These are phyloP conservation scores for Drosophila repleta DNA, from an alignment of 1,140 invertebrate species.

Conservation along the genomic window DNA sequence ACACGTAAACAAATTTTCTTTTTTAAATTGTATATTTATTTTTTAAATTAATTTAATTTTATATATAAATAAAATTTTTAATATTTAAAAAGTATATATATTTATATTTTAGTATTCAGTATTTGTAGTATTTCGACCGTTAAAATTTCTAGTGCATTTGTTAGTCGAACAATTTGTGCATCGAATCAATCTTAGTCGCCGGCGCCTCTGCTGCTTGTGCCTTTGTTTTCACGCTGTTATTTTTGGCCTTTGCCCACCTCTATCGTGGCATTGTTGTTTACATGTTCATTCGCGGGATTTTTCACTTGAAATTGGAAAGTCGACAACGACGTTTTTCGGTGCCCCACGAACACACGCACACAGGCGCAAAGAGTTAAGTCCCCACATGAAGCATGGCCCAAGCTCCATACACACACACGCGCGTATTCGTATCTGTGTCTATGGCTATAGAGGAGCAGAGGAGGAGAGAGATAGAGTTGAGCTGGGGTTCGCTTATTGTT, in stretches of 20 bases:
- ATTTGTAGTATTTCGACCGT: too few relatives aligned
- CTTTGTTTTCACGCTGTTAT: constrained; percentile 15
- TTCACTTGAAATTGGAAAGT: constrained; percentile 81
- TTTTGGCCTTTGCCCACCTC: constrained; percentile 57
- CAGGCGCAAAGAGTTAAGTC: constrained; percentile 65
- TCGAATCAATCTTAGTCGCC: constrained; percentile 32
- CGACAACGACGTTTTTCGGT: constrained; percentile 49
- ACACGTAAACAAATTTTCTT: too few relatives aligned
- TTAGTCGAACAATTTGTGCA: neutral
- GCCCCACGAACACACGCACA: neutral
- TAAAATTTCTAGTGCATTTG: constrained; percentile 6
- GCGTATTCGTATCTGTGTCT: constrained; percentile 6
- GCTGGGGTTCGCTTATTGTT: constrained; percentile 52
- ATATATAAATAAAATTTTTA: too few relatives aligned
- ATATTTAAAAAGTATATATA: too few relatives aligned
- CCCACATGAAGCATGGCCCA: constrained; percentile 35
- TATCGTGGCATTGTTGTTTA: constrained; percentile 71
- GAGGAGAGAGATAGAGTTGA: neutral
- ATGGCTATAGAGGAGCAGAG: neutral
- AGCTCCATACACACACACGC: neutral
- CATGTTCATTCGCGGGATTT: constrained; percentile 81
- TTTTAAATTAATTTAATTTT: too few relatives aligned
- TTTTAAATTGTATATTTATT: too few relatives aligned
- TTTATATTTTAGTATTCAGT: too few relatives aligned
- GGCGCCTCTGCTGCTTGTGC: constrained; percentile 16